These are phyloP conservation scores for Apistogramma diplotaenia DNA, from an alignment of 2,113 vertebrate species.

Conservation along the genomic window DNA sequence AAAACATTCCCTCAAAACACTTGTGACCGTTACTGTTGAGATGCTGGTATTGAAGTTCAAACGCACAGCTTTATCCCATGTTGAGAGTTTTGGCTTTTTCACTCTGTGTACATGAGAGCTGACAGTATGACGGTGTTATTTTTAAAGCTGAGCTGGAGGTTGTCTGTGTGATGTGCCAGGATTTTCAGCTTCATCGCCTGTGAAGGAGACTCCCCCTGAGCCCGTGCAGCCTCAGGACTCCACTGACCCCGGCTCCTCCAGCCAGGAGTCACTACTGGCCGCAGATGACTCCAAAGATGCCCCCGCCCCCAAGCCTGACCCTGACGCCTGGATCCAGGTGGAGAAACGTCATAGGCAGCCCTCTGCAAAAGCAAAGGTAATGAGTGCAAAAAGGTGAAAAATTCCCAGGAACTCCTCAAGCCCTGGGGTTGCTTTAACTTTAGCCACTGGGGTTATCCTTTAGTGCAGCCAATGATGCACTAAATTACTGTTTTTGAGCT, in stretches of 20 bases:
- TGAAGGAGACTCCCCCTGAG: constrained; percentile 30
- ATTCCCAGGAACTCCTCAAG: background rate
- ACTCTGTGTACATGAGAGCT: background rate
- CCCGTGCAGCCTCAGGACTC: constrained; percentile 23
- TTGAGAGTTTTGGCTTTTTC: background rate
- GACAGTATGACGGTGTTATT: background rate
- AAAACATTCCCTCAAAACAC: background rate
- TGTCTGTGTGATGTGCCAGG: background rate
- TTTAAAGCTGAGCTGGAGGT: background rate
- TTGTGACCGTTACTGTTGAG: background rate
- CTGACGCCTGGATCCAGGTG: constrained; percentile 91
- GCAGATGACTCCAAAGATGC: background rate
- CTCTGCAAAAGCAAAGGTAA: constrained; percentile 82
- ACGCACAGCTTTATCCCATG: background rate
- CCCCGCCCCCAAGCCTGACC: constrained; percentile 73
- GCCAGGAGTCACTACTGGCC: constrained; percentile 5
- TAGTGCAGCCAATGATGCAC: background rate
- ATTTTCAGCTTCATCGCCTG: constrained; percentile 57
- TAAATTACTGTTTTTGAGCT: background rate
- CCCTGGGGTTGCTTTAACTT: background rate
- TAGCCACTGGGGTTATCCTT: background rate
- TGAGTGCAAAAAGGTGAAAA: background rate
- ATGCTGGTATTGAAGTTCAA: background rate
- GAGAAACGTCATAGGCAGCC: constrained; percentile 83
- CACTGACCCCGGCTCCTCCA: constrained; percentile 2